These are phyloP conservation scores for Prochilodus magdalenae DNA, from an alignment of 2,113 vertebrate species.

Conservation along the genomic window DNA sequence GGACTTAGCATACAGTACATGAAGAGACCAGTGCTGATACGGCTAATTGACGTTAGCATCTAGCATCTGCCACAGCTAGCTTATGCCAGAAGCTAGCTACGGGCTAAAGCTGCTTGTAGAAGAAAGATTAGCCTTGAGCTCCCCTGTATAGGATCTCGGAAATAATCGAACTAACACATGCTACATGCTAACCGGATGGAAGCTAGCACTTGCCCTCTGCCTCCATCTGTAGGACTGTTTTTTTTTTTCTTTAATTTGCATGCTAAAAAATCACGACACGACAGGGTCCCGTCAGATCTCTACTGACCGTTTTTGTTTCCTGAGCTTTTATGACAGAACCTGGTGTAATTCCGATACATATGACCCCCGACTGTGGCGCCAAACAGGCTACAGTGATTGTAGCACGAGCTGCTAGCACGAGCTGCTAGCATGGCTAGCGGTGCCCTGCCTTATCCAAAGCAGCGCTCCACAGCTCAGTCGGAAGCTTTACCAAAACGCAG, in stretches of 20 bases:
- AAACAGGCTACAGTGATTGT: neutral
- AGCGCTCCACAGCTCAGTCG: neutral
- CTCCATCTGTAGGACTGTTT: neutral
- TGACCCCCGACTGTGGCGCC: neutral
- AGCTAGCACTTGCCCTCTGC: neutral
- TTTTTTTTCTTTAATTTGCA: neutral
- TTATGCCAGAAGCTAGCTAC: neutral
- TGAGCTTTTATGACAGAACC: neutral
- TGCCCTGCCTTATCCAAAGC: neutral
- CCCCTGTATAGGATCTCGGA: neutral
- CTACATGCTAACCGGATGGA: neutral
- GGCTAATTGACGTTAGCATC: neutral
- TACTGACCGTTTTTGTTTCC: neutral
- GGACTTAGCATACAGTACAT: too few species aligned
- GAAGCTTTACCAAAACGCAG: conserved; percentile 19
- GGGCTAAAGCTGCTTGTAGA: neutral
- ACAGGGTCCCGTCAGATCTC: neutral
- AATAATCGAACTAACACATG: neutral
- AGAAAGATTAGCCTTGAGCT: neutral
- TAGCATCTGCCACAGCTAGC: neutral
- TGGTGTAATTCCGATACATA: neutral
- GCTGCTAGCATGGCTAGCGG: neutral
- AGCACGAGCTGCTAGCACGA: neutral
- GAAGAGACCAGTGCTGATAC: neutral
- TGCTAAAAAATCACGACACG: neutral